Conservation (phyloP, 2,797 vertebrate species). For the Sarcoramphus papa region DNA sequence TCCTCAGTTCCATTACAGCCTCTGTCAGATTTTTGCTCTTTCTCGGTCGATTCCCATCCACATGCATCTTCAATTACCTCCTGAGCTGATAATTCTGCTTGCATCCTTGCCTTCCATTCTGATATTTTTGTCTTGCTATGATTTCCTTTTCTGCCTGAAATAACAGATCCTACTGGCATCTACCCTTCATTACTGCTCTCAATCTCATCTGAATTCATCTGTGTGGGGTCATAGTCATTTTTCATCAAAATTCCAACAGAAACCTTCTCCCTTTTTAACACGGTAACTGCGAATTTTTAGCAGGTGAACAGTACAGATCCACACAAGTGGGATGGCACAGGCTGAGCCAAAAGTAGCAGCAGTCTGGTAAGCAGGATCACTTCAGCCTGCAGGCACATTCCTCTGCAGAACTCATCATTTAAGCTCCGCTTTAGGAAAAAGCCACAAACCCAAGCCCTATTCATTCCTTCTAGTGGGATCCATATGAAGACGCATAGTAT, state of each 20-base stretch:
- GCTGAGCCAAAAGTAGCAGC: constrained; percentile 41
- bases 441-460: background rate
- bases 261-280: constrained; percentile 8
- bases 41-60: background rate
- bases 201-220: constrained; percentile 7
- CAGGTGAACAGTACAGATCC: constrained; percentile 13
- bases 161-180: background rate
- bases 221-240: background rate
- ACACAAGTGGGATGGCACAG: constrained; percentile 10
- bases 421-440: background rate
- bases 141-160: constrained; percentile 30
- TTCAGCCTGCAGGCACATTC: background rate
- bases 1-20: background rate
- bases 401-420: background rate
- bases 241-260: constrained; percentile 5
- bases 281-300: constrained; percentile 34
- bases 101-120: background rate
- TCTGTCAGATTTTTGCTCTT: background rate
- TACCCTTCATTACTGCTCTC: constrained; percentile 9
- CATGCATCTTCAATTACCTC: background rate
- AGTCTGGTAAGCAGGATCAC: background rate
- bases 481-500: background rate
- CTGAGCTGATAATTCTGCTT: constrained; percentile 19
- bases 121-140: background rate
- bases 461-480: background rate